Percentiles rank a stretch among this genome's conserved stretches.
phyloP scores from a whole-genome alignment of 2,797 vertebrate genomes.

The Phoxinus dragarum region DNA sequence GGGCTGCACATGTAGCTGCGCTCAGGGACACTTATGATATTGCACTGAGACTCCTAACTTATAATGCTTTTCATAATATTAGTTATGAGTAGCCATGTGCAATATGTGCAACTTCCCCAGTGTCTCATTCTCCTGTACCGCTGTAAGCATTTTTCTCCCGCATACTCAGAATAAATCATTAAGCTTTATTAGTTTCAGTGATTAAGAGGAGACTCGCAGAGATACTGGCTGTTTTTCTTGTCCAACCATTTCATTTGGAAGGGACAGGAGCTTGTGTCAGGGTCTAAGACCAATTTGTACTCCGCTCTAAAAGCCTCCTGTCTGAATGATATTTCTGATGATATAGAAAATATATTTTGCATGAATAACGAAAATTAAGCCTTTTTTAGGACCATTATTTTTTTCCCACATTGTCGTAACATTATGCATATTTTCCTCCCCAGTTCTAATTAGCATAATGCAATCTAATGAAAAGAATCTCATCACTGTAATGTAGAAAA shows the following conservation, averaged over 20 bases:
- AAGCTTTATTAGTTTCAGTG: conserved; percentile 25
- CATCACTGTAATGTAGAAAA: neutral
- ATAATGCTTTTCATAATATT: conserved; percentile 31
- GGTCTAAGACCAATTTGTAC: no score
- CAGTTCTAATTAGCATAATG: neutral
- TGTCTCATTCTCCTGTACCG: conserved; percentile 24
- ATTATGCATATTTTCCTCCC: neutral
- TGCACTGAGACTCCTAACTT: conserved; percentile 29
- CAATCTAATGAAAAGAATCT: neutral
- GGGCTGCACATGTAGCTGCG: conserved; percentile 3
- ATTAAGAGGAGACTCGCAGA: conserved; percentile 7
- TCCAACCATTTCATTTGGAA: no score
- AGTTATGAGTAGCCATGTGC: neutral
- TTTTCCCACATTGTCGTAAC: neutral
- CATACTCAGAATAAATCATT: conserved; percentile 33
- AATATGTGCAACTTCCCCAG: conserved; percentile 26
- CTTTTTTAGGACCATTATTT: neutral
- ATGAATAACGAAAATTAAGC: neutral
- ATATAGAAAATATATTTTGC: neutral
- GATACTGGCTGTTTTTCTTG: neutral
- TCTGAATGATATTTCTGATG: neutral
- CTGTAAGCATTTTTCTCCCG: conserved; percentile 31
- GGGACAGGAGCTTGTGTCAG: no score
- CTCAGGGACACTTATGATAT: conserved; percentile 28
- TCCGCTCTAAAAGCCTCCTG: no score